Conservation (phyloP, 2,113 vertebrate genomes). For the Neomonachus schauinslandi region DNA sequence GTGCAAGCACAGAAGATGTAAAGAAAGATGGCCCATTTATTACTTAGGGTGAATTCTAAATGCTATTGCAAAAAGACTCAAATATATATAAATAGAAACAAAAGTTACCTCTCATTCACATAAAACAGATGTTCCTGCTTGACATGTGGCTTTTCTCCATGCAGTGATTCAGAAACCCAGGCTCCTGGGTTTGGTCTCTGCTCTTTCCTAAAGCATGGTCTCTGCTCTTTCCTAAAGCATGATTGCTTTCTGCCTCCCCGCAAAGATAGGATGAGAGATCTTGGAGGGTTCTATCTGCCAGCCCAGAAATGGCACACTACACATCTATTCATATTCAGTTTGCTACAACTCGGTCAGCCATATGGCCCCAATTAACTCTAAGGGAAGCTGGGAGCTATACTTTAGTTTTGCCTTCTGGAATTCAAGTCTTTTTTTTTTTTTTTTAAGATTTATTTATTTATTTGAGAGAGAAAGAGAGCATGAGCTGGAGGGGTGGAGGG, state of each 20-base stretch:
- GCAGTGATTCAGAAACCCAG: background rate
- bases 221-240: background rate
- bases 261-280: background rate
- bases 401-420: background rate
- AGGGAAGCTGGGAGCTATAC: background rate
- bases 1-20: background rate
- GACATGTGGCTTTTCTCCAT: background rate
- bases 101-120: background rate
- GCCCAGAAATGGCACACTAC: background rate
- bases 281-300: background rate
- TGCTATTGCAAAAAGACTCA: background rate
- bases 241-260: background rate
- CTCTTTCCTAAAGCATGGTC: background rate
- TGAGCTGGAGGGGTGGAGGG: background rate
- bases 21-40: background rate
- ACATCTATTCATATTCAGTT: background rate
- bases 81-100: background rate
- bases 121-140: background rate
- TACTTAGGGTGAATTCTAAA: background rate
- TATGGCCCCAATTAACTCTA: background rate
- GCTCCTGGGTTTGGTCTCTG: too few relatives aligned
- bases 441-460: background rate
- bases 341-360: background rate
- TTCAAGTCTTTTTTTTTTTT: background rate
- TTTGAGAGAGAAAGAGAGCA: background rate